Base-by-base conservation (phyloP, 2,888 invertebrate genomes). In the Eilema caniola region DNA sequence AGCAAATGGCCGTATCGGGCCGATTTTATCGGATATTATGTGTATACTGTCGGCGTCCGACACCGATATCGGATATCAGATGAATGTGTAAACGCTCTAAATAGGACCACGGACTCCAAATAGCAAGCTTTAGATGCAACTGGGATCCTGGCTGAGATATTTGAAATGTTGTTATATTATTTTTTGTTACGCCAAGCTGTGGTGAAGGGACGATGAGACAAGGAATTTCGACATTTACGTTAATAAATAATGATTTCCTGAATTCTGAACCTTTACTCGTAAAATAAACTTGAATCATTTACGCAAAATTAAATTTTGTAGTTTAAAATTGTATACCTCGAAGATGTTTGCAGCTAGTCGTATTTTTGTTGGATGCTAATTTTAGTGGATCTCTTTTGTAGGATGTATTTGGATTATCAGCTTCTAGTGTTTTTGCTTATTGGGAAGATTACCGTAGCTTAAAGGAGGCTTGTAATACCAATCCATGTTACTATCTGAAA, bases 191-290 rank as follows among this genome's bases (percentile, higher is more conserved):
- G n/a, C 53, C 53, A 53, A 53, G n/a, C n/a, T 53, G 53, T 10
- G 53, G 53, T 53, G n/a, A 53, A 53, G 53, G 53, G 53, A 53
- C 53, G 53, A 53, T 53, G 53, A 53, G n/a, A 8, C 53, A 11
- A 31, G 31, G 61, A 61, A 61, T 31, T 61, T n/a, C 28, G n/a
- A 31, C 11, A 11, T 31, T 61, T 60, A 16, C 60, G 28, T 25
- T 28, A 31, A 61, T 31, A 31, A 61, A 61, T 25, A 61, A 14
- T 61, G n/a, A 31, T 31, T 31, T 61, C n/a, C 31, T 61, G 61
- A 61, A 61, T 25, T 31, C 61, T 31, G 31, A 60, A 60, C 20
- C n/a, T 60, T 31, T 11, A 60, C 20, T 53, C 10, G 53, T 60
- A 4, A 60, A 28, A 60, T 60, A 28, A 60, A 60, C 28, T 60